Evolutionary conservation across 2,888 invertebrate species (phyloP), one percentile per base, ranked within the genome.

Genomic region (Galerucella pusilla): DNA sequence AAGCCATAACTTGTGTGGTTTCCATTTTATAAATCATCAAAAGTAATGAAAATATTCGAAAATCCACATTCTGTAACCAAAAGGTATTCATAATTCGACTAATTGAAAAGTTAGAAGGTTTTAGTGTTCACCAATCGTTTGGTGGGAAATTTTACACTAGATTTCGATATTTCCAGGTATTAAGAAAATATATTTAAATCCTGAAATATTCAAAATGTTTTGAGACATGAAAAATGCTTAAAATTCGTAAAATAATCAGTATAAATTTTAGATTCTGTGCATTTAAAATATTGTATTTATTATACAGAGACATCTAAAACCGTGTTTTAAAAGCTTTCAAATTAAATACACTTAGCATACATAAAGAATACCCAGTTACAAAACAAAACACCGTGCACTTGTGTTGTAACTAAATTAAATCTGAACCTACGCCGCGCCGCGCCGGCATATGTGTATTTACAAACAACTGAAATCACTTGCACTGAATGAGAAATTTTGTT

Each of bases 321-420:
- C 45, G n/a, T 46, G 20, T 46, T 60, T 60, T 46, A 46, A 46
- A 49, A 12, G 42, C 68, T 63, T 63, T 71, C 52, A 42, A 61
- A 70, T 70, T 52, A 63, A 61, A 52, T 63, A 61, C 69, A 59
- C 46, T 69, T 46, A 63, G 28, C 52, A 70, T 70, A 70, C 49
- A 54, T 63, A 68, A 68, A 25, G 45, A 68, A 68, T 45, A 59
- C 59, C 25, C 16, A 35, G 60, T 70, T 70, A 70, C 70, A 54
- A 70, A 70, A 63, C 63, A 63, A 63, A 61, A 45, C 65, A 49
- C 71, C 25, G 54, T 71, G 14, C 35, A 61, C 3, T 71, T 35
- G 71, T 71, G 64, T 71, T 57, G 71, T 54, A 71, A 71, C 45
- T 12, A 65, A 64, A 71, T 71, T 71, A 71, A 65, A 71, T 64